Conservation (phyloP, 2,888 invertebrate species). For the Tenthredo livida region DNA sequence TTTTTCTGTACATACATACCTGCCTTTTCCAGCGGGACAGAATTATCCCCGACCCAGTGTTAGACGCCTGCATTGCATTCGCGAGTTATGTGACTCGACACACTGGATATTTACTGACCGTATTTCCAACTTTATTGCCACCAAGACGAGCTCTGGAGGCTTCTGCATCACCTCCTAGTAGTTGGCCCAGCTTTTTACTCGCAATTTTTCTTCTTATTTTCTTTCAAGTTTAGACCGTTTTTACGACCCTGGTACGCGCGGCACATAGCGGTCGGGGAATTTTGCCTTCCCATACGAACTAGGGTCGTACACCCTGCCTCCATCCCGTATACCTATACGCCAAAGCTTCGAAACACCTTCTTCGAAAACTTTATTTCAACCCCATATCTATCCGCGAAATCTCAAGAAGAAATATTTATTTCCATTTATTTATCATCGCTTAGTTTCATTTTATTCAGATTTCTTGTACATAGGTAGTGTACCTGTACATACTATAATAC, state of each 20-base stretch:
- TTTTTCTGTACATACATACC: no score
- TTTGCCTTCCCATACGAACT: neutral
- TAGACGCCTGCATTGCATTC: conserved; percentile 26
- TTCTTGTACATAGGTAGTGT: neutral
- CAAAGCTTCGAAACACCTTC: neutral
- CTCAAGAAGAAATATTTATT: neutral
- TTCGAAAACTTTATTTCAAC: neutral
- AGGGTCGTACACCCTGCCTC: no score
- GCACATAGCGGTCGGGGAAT: neutral
- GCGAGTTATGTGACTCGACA: conserved; percentile 41
- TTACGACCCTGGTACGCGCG: conserved; percentile 14
- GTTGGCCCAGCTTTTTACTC: conserved; percentile 11
- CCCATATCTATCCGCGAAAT: neutral
- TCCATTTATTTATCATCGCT: neutral
- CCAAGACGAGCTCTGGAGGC: conserved; percentile 14
- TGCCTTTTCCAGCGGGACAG: conserved; percentile 29
- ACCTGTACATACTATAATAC: no score
- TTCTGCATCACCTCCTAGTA: neutral
- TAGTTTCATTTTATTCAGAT: neutral
- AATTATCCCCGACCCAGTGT: conserved; percentile 35
- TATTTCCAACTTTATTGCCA: conserved; percentile 42
- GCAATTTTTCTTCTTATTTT: conserved; percentile 42
- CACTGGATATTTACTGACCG: conserved; percentile 50
- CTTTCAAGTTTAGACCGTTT: conserved; percentile 45
- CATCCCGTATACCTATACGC: neutral